Evolutionary conservation across 1,140 invertebrate genomes (phyloP).

Genomic region (Bombus cullumanus): DNA sequence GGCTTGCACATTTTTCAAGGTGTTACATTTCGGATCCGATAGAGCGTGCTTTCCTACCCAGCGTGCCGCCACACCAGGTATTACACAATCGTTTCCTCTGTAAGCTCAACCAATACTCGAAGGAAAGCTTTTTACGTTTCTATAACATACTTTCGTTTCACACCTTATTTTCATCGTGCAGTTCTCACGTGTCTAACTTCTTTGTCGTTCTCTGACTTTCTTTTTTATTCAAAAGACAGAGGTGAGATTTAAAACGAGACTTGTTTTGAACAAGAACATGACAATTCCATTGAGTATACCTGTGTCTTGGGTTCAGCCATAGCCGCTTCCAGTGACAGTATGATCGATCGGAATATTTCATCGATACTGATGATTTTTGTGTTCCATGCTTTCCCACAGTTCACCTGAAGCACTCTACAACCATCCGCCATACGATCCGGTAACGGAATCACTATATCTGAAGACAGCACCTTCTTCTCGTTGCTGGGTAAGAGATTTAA

Average conservation of each 20-base stretch:
- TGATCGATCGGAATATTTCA: conserved; percentile 85
- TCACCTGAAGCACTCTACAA: conserved; percentile 83
- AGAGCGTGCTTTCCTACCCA: background rate
- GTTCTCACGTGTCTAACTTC: background rate
- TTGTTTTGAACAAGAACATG: no score
- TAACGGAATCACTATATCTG: conserved; percentile 84
- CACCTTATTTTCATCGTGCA: background rate
- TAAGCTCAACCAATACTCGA: background rate
- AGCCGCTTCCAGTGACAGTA: conserved; percentile 85
- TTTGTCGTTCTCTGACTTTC: no score
- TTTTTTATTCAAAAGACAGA: no score
- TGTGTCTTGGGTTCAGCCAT: conserved; percentile 86
- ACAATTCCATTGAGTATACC: conserved; percentile 70
- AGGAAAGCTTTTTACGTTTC: background rate
- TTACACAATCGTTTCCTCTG: background rate
- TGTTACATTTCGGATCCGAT: background rate
- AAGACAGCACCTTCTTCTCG: conserved; percentile 81
- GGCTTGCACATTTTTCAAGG: background rate
- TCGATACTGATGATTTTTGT: conserved; percentile 83
- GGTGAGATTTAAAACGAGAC: no score
- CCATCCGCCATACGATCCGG: conserved; percentile 84
- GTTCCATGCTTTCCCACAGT: conserved; percentile 87
- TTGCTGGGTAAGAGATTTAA: conserved; percentile 81
- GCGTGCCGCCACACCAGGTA: background rate
- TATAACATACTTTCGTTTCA: background rate